Evolutionary conservation across 2,113 vertebrate genomes (phyloP).

Genomic region (Acanthochromis polyacanthus): DNA sequence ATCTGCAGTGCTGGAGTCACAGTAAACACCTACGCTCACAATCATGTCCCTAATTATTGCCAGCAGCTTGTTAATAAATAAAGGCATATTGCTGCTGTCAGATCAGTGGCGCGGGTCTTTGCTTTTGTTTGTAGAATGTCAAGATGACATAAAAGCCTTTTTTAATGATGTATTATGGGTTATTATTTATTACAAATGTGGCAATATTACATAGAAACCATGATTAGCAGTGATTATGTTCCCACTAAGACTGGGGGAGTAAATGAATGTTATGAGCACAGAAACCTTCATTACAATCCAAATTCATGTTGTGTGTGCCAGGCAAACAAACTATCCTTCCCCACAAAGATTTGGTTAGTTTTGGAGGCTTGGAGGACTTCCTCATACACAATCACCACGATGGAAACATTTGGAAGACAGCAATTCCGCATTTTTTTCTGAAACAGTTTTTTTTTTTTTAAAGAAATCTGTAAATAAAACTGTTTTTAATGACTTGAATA

Average conservation of each 20-base stretch:
- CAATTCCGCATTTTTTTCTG: no score
- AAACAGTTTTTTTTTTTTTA: no score
- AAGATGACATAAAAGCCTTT: not conserved
- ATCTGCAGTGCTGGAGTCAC: constrained; percentile 69
- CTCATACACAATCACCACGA: no score
- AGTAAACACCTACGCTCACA: constrained; percentile 64
- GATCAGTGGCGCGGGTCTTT: constrained; percentile 18
- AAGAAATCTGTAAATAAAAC: no score
- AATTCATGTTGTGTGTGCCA: not conserved
- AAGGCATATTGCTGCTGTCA: constrained; percentile 67
- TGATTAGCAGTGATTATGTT: not conserved
- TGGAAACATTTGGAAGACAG: no score
- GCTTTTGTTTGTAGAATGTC: not conserved
- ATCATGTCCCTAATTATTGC: constrained; percentile 67
- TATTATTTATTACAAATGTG: not conserved
- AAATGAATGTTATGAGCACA: not conserved
- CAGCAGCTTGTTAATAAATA: constrained; percentile 64
- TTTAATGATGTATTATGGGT: not conserved
- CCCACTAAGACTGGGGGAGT: not conserved
- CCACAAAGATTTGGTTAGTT: no score
- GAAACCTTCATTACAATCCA: not conserved
- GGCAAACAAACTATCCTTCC: no score
- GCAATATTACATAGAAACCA: not conserved
- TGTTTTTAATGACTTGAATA: no score
- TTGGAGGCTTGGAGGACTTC: no score